phyloP scores from a whole-genome alignment of 1,140 invertebrate genomes.

The Trichonephila inaurata region DNA sequence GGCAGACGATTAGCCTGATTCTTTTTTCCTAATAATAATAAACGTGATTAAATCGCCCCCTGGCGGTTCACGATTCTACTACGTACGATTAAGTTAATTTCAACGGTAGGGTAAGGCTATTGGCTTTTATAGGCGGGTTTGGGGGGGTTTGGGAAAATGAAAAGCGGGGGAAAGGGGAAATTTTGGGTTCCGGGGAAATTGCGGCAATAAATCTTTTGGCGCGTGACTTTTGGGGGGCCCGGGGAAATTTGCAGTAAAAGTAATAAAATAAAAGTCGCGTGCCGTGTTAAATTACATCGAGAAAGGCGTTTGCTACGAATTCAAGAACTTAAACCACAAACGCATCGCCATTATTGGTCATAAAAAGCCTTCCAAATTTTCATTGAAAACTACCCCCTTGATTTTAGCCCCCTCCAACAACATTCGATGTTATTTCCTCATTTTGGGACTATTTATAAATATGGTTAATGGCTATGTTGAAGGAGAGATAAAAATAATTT shows the following conservation, averaged over 20 bases:
- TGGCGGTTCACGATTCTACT: conserved; percentile 36
- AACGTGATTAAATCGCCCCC: conserved; percentile 35
- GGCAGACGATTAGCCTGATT: not conserved
- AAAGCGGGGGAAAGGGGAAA: conserved; percentile 41
- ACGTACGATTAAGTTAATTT: conserved; percentile 62
- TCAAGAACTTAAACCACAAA: not conserved
- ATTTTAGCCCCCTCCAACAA: not conserved
- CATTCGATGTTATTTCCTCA: too few relatives aligned
- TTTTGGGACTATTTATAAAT: too few relatives aligned
- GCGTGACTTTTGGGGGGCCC: conserved; percentile 69
- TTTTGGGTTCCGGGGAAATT: conserved; percentile 57
- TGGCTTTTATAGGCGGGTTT: conserved; percentile 45
- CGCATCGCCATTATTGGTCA: not conserved
- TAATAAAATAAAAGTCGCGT: conserved; percentile 71
- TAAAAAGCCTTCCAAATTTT: not conserved
- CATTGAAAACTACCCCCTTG: not conserved
- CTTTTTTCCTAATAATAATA: conserved; percentile 6
- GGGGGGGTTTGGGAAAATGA: conserved; percentile 34
- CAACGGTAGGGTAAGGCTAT: conserved; percentile 60
- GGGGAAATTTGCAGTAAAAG: conserved; percentile 61
- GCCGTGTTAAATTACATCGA: conserved; percentile 68
- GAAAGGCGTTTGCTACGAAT: conserved; percentile 25
- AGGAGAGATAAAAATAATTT: too few relatives aligned
- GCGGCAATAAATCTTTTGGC: conserved; percentile 68
- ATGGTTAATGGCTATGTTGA: too few relatives aligned